Conservation (phyloP, 1,140 invertebrate genomes). For the Heliconius hermathena region DNA sequence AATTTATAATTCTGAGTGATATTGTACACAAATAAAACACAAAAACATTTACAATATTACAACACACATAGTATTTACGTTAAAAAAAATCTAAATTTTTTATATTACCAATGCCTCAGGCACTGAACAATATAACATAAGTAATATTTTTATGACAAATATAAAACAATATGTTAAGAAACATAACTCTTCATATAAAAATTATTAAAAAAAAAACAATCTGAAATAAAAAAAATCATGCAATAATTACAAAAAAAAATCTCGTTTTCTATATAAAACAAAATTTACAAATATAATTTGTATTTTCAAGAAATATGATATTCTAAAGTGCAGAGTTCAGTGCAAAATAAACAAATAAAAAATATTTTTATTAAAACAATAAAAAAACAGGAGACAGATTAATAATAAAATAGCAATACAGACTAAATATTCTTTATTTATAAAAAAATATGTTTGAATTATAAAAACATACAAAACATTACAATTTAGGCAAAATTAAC, state of each 20-base stretch:
- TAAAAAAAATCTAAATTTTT: too few species aligned
- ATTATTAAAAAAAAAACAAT: background rate
- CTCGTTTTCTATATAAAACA: background rate
- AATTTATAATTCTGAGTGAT: background rate
- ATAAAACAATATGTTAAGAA: background rate
- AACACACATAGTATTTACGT: too few species aligned
- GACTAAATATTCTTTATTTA: background rate
- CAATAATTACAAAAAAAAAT: background rate
- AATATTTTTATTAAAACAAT: background rate
- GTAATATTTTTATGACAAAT: too few species aligned
- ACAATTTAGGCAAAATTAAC: constrained; percentile 18
- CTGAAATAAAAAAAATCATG: background rate
- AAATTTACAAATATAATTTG: too few species aligned
- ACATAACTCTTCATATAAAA: too few species aligned
- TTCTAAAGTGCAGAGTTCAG: too few species aligned
- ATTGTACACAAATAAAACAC: background rate
- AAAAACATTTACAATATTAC: background rate
- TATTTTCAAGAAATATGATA: too few species aligned
- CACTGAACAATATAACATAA: background rate
- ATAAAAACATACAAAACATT: background rate
- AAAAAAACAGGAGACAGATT: background rate
- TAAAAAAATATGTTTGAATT: background rate
- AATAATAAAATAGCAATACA: constrained; percentile 4
- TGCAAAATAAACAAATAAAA: too few species aligned
- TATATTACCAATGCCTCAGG: background rate